Evolutionary conservation across 1,140 invertebrate species (phyloP), one percentile per base, ranked within the genome.

Genomic region (Sycobia sp.): DNA sequence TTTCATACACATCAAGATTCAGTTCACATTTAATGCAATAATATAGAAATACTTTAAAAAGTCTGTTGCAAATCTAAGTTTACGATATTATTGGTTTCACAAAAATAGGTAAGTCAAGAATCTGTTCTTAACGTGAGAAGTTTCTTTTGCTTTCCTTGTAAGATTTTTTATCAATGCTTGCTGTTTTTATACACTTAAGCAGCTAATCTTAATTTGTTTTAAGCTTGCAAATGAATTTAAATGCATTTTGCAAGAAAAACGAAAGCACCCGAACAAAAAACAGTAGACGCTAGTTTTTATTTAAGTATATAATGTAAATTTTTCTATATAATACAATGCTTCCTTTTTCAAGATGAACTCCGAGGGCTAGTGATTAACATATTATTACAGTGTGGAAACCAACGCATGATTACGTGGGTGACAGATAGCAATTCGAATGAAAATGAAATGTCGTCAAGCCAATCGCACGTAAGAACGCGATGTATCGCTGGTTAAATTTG

Each of bases 341-440:
- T 60, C 50, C 43, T 55, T 55, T 46, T 55, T 56, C 51, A 49
- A 58, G 59, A 57, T 54, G 59, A 41, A 62, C n/a, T n/a, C n/a
- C 44, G 43, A 39, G 44, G 54, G 34, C 53, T 66, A 66, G 50
- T 41, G 57, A 67, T 54, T 59, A 63, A 53, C 53, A 22, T 67
- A 55, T 58, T 53, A 62, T 64, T 67, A 61, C 61, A 61, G 62
- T 61, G n/a, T 61, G 56, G 66, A 49, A 51, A 51, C 11, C 62
- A 39, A 29, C 62, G 61, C 62, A 67, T 61, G 66, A 56, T 67
- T 51, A 64, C 62, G 54, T 64, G 62, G 62, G 9, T 34, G 36
- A 9, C 9, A 49, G 38, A 22, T 41, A 47, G 60, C 32, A 36
- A 58, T 1, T 20, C 13, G 29, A 50, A 46, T 34, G 55, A 64